phyloP scores from a whole-genome alignment of 2,888 invertebrate genomes.

The Dynastes maya region DNA sequence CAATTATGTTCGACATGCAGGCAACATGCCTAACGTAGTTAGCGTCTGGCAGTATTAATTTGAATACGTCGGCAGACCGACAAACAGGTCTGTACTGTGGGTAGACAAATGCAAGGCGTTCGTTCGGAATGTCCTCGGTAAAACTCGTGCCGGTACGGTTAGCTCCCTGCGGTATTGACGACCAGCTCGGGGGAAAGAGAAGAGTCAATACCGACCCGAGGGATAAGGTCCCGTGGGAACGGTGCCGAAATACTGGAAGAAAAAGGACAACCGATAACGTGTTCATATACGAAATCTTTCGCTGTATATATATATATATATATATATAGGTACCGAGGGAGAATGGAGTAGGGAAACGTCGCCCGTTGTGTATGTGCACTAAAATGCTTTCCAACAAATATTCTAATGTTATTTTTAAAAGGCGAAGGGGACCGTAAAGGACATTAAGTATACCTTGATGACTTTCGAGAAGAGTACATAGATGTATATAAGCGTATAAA shows the following conservation, averaged over 20 bases:
- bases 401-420: slow-evolving; percentile 50
- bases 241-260: slow-evolving; percentile 58
- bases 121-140: slow-evolving; percentile 61
- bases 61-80: slow-evolving; percentile 61
- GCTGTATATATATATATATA: slow-evolving; percentile 34
- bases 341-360: neutral
- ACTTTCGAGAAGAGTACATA: neutral
- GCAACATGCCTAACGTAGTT: slow-evolving; percentile 42
- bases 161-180: slow-evolving; percentile 74
- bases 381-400: slow-evolving; percentile 49
- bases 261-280: slow-evolving; percentile 59
- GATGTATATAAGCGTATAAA: neutral
- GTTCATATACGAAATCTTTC: slow-evolving; percentile 57
- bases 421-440: slow-evolving; percentile 7
- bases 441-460: neutral
- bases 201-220: slow-evolving; percentile 75
- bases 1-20: slow-evolving; percentile 34
- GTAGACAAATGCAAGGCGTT: slow-evolving; percentile 64
- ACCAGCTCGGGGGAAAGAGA: slow-evolving; percentile 72
- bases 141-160: slow-evolving; percentile 65
- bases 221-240: slow-evolving; percentile 69
- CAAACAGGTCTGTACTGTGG: slow-evolving; percentile 65
- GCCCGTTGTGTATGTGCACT: neutral
- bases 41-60: slow-evolving; percentile 43
- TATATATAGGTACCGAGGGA: slow-evolving; percentile 18